Evolutionary conservation across 1,140 invertebrate species (phyloP).

Genomic region (Leptopilina clavipes): DNA sequence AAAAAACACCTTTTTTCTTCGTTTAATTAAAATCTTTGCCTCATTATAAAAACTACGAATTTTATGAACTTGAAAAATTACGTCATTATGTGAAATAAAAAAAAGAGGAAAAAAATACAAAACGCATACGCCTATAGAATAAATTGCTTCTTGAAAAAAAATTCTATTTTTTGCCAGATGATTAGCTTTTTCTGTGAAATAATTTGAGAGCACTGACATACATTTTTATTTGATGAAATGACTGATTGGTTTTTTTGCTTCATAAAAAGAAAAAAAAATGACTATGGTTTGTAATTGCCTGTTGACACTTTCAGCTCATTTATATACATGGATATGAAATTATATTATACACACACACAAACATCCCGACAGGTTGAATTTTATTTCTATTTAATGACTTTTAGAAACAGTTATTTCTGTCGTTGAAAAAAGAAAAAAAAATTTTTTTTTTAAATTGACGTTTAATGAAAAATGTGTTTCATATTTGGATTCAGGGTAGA

Average conservation of each 20-base stretch:
- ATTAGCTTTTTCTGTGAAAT: neutral
- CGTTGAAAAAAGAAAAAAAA: neutral
- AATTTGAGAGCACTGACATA: neutral
- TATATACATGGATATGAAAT: neutral
- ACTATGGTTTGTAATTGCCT: neutral
- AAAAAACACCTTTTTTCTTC: too few species aligned
- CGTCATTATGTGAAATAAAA: neutral
- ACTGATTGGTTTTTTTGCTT: constrained; percentile 10
- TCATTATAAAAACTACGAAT: too few species aligned
- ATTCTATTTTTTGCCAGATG: neutral
- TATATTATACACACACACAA: neutral
- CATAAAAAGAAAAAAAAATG: neutral
- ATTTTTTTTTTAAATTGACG: neutral
- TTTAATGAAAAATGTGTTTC: neutral
- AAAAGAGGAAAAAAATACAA: neutral
- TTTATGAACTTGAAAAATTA: neutral
- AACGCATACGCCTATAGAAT: neutral
- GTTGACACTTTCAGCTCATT: constrained; percentile 4
- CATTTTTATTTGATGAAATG: constrained; percentile 6
- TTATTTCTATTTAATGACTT: constrained; percentile 5
- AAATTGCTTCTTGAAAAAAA: neutral
- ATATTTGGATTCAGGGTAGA: neutral
- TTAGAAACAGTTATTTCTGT: neutral
- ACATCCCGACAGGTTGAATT: neutral
- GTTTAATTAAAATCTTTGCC: too few species aligned